These are phyloP conservation scores for Bombus soroeensis DNA, from an alignment of 1,140 invertebrate genomes.

Conservation along the genomic window DNA sequence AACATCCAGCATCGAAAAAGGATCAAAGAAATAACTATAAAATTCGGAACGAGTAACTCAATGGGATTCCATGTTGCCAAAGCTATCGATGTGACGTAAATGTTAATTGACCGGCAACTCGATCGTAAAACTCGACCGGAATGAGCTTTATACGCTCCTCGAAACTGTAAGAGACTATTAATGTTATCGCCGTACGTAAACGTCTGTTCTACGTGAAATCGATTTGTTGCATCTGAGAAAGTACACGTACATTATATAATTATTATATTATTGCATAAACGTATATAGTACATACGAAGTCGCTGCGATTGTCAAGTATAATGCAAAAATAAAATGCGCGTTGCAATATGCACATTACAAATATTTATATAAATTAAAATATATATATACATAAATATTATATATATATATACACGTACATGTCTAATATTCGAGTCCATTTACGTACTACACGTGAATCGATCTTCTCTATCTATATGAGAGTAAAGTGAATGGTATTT, in stretches of 20 bases:
- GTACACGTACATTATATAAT: slow-evolving; percentile 55
- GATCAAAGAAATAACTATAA: slow-evolving; percentile 40
- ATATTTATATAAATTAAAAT: slow-evolving; percentile 41
- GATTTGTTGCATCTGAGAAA: slow-evolving; percentile 71
- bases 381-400: slow-evolving; percentile 33
- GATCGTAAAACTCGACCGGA: slow-evolving; percentile 64
- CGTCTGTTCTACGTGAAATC: slow-evolving; percentile 68
- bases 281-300: slow-evolving; percentile 26
- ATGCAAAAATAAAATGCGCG: slow-evolving; percentile 14
- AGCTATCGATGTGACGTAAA: slow-evolving; percentile 65
- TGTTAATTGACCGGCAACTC: slow-evolving; percentile 64
- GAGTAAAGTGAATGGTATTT: slow-evolving; percentile 47
- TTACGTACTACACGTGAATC: slow-evolving; percentile 46
- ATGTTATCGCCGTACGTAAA: slow-evolving; percentile 69
- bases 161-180: slow-evolving; percentile 63
- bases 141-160: slow-evolving; percentile 62
- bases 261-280: slow-evolving; percentile 8
- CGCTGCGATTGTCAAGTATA: slow-evolving; percentile 29
- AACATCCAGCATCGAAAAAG: slow-evolving; percentile 5
- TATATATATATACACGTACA: slow-evolving; percentile 44
- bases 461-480: slow-evolving; percentile 46
- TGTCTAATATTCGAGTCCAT: slow-evolving; percentile 36
- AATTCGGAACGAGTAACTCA: slow-evolving; percentile 54
- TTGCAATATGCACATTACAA: slow-evolving; percentile 29
- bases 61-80: slow-evolving; percentile 59